These are phyloP conservation scores for Drosophila flavopinicola DNA, from an alignment of 2,888 invertebrate genomes.

Conservation along the genomic window DNA sequence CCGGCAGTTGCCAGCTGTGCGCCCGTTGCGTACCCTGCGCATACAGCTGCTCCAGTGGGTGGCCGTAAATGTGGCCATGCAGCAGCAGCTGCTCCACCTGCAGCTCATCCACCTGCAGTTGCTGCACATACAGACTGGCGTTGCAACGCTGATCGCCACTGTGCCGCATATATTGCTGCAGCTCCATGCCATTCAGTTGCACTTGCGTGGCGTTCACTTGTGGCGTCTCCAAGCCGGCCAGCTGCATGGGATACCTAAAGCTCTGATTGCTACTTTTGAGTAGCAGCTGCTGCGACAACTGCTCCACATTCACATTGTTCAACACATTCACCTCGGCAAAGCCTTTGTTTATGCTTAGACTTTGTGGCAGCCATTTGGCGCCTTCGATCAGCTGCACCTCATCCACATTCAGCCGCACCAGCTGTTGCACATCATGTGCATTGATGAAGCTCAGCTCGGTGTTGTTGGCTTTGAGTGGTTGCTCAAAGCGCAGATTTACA, in stretches of 20 bases:
- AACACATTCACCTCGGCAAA: conserved; percentile 83
- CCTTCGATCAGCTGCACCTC: conserved; percentile 85
- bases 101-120: conserved; percentile 49
- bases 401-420: conserved; percentile 83
- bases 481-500: conserved; percentile 71
- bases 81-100: conserved; percentile 65
- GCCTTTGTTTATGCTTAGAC: conserved; percentile 83
- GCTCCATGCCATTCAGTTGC: conserved; percentile 32
- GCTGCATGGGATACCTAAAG: conserved; percentile 83
- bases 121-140: conserved; percentile 58
- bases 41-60: conserved; percentile 55
- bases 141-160: conserved; percentile 62
- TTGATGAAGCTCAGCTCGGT: conserved; percentile 84
- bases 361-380: conserved; percentile 84
- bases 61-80: conserved; percentile 66
- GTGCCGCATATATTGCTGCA: conserved; percentile 60
- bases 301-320: conserved; percentile 84
- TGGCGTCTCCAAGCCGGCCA: conserved; percentile 79
- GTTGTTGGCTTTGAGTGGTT: conserved; percentile 77
- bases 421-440: conserved; percentile 83
- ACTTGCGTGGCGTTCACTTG: conserved; percentile 42
- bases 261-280: conserved; percentile 84
- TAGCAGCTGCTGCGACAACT: conserved; percentile 84
- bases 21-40: conserved; percentile 50
- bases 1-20: conserved; percentile 56